Evolutionary conservation across 2,888 invertebrate genomes (phyloP), one percentile per base, ranked within the genome.

Genomic region (Xanthia togata): DNA sequence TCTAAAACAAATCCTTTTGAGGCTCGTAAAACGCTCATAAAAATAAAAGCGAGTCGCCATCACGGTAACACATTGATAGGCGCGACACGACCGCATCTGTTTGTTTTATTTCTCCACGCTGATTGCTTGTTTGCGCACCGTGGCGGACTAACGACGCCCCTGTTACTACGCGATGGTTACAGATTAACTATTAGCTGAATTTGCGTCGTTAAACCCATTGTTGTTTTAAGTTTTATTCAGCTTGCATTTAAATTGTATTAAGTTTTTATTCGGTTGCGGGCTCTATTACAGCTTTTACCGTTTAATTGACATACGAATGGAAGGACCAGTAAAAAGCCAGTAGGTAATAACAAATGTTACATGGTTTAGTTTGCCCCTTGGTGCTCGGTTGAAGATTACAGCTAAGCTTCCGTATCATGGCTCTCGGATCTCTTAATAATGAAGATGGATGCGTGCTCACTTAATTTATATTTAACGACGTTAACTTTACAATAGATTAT

Each of bases 91-190:
- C 85, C 87, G 62, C 85, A 87, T 84, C 76, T 81, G 84, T 84
- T 87, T 86, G 86, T 84, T 88, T 88, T 87, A 86, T 87, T 87
- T 88, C 86, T 87, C 71, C 75, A 74, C 81, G 80, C 74, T 88
- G 88, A 88, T 88, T 88, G 87, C 87, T 87, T 87, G 88, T 88
- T 88, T 87, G 88, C 83, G 73, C 84, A 76, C 81, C 79, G 75
- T 38, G 75, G 80, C 71, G 41, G 70, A 69, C 84, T 87, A 80
- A 87, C 88, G 88, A 87, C 79, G 75, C 79, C 81, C 71, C 67
- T 87, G 80, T 82, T 76, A 81, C 84, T 79, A 82, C 81, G 87
- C 88, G 84, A 88, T 88, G 84, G 81, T 81, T 76, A 70, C 81
- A 76, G 79, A 87, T 85, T 82, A 83, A 79, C 76, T 81, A 76